A percentile compares a stretch with the other conserved stretches of the same genome.
Evolutionary conservation across 2,797 vertebrate species (phyloP).

Genomic region (Manis crassicaudata): DNA sequence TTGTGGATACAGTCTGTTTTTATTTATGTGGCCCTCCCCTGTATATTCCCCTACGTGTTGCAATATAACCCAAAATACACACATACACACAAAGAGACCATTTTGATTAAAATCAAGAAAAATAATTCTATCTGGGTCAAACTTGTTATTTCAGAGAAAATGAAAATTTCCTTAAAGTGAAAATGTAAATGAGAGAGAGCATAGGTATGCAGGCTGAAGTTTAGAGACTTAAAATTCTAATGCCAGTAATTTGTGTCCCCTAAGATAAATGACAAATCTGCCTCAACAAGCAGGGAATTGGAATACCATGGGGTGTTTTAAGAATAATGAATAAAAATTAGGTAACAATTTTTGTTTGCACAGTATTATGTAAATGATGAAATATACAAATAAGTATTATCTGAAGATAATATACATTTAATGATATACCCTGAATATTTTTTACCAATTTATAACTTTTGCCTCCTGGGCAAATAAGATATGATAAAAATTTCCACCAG

Average conservation of each 20-base stretch:
- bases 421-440: neutral
- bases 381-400: slow-evolving; percentile 4
- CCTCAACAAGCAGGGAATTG: neutral
- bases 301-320: neutral
- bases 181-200: slow-evolving; percentile 33
- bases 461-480: neutral
- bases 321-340: slow-evolving; percentile 17
- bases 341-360: slow-evolving; percentile 31
- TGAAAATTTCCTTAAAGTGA: neutral
- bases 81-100: neutral
- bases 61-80: neutral
- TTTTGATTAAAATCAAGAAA: slow-evolving; percentile 33
- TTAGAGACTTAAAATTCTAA: slow-evolving; percentile 30
- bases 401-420: neutral
- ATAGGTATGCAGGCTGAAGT: slow-evolving; percentile 3
- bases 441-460: neutral
- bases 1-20: neutral
- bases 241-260: neutral
- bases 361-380: slow-evolving; percentile 36
- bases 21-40: neutral
- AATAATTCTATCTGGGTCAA: slow-evolving; percentile 34
- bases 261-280: slow-evolving; percentile 29
- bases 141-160: slow-evolving; percentile 27
- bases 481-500: neutral
- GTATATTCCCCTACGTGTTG: neutral